Base-by-base conservation (phyloP, 2,113 vertebrate genomes). In the Heterochromis multidens region DNA sequence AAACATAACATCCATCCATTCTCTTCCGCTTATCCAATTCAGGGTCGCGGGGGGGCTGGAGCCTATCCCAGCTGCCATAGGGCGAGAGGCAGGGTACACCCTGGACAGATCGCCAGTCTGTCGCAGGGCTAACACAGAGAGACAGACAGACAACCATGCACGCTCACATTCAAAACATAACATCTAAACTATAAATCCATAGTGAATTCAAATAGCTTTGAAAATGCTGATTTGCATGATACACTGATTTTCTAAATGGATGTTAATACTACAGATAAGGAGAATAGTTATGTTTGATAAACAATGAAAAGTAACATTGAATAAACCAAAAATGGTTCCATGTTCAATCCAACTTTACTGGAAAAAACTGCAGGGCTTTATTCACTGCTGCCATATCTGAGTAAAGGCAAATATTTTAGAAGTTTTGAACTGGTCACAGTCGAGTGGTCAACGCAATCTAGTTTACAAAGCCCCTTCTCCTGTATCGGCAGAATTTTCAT, bases 401-500 rank as follows among this genome's bases (percentile, higher is more conserved):
- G 67, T 37, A 10, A 16, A 27, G 46, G 79, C 46, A 84, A 82
- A 81, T 63, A 61, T 19, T 33, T 61, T 49, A 65, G 54, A 85
- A 19, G 78, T 54, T 74, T 74, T 74, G 27, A 91, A 88, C 46
- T 35, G 74, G 67, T 86, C 85, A 83, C 87, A 86, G 85, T 84
- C 74, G 25, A 92, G 37, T 52, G 82, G 85, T 83, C 83, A 80
- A 11, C 1, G 5, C 62, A 88, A 89, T 86, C 61, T 80, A 77
- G 70, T 82, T 93, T 80, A 88, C 87, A 85, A 86, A 87, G 87
- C 79, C 72, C 70, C 88, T 85, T 88, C 72, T 78, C 80, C 27
- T 54, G n/a, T 72, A 86, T 91, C 13, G 11, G 90, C 85, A 87
- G 77, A 78, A 77, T 88, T 89, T 85, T 78, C 61, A 86, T 78